Base-by-base conservation (phyloP, 2,888 invertebrate species). In the Caenorhabditis sp. region DNA sequence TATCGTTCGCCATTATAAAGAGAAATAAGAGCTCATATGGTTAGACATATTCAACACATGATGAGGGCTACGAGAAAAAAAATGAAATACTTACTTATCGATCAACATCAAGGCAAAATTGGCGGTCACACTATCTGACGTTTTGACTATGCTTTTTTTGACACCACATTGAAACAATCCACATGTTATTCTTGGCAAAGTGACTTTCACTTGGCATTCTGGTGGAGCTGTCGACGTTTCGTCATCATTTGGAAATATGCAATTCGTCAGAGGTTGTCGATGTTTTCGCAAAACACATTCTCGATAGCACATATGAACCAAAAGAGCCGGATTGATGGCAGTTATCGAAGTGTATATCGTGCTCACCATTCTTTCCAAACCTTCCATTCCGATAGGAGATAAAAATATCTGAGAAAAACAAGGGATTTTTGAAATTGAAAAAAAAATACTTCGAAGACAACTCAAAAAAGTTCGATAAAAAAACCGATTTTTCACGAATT, bases 361-460 rank as follows among this genome's bases (percentile, higher is more conserved):
- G 1, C 62, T 59, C 12, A 80, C 24, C 14, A 86, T 57, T 19
- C 76, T 51, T 51, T 84, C 83, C 26, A 73, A 26, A 1, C 76
- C 79, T 58, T 86, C 83, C 14, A 85, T 50, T 49, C 81, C 77
- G 26, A 85, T 67, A 1, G 86, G 85, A 4, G 85, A 55, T 26
- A 55, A 26, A 17, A 55, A 55, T 2, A 55, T 26, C 21, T 55
- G 5, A 4, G 26, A 55, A 23, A 24, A 50, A 36, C 60, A 63
- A 51, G 55, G 53, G 26, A 21, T 27, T n/a, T 57, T 6, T 31
- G 26, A 55, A 55, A 12, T 5, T 55, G 21, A 55, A 26, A n/a
- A n/a, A n/a, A n/a, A n/a, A n/a, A n/a, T n/a, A n/a, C n/a, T n/a
- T n/a, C n/a, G n/a, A n/a, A n/a, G n/a, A n/a, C n/a, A n/a, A n/a